Evolutionary conservation across 2,113 vertebrate species (phyloP), one percentile per base, ranked within the genome.

Genomic region (Chroicocephalus ridibundus): DNA sequence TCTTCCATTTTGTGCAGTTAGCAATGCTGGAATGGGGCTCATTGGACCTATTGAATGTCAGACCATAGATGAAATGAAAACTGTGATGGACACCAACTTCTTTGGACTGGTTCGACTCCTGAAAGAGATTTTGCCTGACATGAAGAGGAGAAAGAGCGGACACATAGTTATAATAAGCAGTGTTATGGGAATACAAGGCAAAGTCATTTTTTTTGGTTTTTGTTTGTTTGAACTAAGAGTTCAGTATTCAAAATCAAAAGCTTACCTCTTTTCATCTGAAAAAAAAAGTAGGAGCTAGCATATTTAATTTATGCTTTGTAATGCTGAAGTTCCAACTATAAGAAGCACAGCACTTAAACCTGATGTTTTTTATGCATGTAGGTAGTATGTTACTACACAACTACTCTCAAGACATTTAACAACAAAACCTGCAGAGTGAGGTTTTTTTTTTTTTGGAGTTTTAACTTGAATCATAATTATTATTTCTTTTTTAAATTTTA

Each of bases 81-180:
- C 91, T 5, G 98, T 99, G 84, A 99, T 99, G 98, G 99, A 99
- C 83, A 99, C 99, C 93, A 99, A 99, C 97, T 99, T 99, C 97
- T 99, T 99, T 5, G 99, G 99, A 36, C 89, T 99, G 47, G 98
- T 99, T 78, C 97, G 98, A 62, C 95, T 99, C 75, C 95, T 99
- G 61, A 99, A 99, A 93, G 98, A 98, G 93, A 86, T 99, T 84
- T 92, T 99, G 17, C 99, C 98, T 22, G 98, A 99, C 82, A 99
- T 99, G 99, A 99, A 99, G 97, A 98, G 68, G 70, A 98, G 98
- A 91, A 98, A 98, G 94, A 99, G 94, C 36, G 98, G 99, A 9
- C 98, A 99, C 36, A 98, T 99, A 49, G 98, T 99, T 71, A 98
- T 99, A 51, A 99, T 99, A 40, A 99, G 98, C 97, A 99, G 98